Conservation (phyloP, 2,888 invertebrate genomes). For the Zhengitettix transpicula region DNA sequence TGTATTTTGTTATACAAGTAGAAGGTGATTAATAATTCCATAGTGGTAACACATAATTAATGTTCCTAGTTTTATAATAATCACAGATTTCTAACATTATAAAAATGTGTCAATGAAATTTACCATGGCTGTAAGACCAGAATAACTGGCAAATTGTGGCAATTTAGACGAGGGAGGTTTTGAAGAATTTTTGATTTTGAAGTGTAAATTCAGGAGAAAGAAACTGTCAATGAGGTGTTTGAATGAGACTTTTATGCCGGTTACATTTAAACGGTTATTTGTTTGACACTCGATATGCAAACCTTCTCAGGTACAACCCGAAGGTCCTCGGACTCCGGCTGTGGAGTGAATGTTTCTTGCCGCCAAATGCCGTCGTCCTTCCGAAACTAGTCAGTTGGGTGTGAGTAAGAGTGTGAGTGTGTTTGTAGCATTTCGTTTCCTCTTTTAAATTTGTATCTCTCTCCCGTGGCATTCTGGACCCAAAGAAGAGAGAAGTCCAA, state of each 20-base stretch:
- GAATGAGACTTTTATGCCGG: too few species aligned
- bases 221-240: too few species aligned
- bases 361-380: neutral
- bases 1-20: neutral
- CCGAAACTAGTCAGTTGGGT: neutral
- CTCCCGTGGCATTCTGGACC: neutral
- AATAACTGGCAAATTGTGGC: neutral
- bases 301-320: too few species aligned
- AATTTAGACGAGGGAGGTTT: too few species aligned
- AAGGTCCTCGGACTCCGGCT: too few species aligned
- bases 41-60: slow-evolving; percentile 4
- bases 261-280: too few species aligned
- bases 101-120: neutral
- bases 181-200: too few species aligned
- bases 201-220: too few species aligned
- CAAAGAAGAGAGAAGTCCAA: neutral
- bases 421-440: neutral
- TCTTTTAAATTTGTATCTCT: neutral
- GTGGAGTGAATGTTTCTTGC: neutral
- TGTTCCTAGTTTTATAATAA: slow-evolving; percentile 5
- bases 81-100: neutral
- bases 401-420: neutral
- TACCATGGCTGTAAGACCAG: slow-evolving; percentile 5
- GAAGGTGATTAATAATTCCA: neutral
- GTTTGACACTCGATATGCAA: too few species aligned